Base-by-base conservation (phyloP, 1,140 invertebrate species). In the Bombus consobrinus region DNA sequence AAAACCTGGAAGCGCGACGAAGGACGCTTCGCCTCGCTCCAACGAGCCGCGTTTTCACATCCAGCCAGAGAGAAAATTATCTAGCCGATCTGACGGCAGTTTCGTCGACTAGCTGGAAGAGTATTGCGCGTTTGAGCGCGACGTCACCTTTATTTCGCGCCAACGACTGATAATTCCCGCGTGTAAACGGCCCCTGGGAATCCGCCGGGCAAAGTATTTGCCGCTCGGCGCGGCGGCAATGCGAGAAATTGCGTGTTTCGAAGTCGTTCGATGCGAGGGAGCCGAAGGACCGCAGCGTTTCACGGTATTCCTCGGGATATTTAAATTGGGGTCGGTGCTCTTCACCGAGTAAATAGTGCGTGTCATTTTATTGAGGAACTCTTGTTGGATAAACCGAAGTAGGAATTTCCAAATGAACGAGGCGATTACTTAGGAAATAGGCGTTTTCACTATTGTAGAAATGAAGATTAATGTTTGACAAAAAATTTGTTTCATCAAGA, bases 41-140 rank as follows among this genome's bases (percentile, higher is more conserved):
- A 41, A 22, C 73, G 77, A 68, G 72, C 73, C 77, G 79, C 47
- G 66, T 53, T 87, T 34, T 37, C 66, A 68, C 76, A 87, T 84
- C 77, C 39, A 64, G 28, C 59, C 37, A 34, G 76, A 83, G 87
- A 83, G 87, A 84, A 89, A 89, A 89, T 89, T 89, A 89, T 89
- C 88, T 81, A 68, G 62, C 81, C 72, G 84, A 89, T 89, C 86
- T 81, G 68, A 86, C 76, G 79, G 71, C 76, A 76, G 74, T 62
- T 28, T 39, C 25, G 74, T 37, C 74, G 53, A 39, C 74, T 39
- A 12, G 28, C 53, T 34, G 15, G 72, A 57, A 57, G 28, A 25
- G 62, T 39, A 77, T 81, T 85, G 72, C 76, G n/a, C 85, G 57
- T 87, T 75, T 57, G 71, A 80, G 71, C 22, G 71, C 62, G 76